A percentile compares a stretch with the other conserved stretches of the same genome.
These are phyloP conservation scores for Trichogramma pretiosum DNA, from an alignment of 1,140 invertebrate genomes.

Conservation along the genomic window DNA sequence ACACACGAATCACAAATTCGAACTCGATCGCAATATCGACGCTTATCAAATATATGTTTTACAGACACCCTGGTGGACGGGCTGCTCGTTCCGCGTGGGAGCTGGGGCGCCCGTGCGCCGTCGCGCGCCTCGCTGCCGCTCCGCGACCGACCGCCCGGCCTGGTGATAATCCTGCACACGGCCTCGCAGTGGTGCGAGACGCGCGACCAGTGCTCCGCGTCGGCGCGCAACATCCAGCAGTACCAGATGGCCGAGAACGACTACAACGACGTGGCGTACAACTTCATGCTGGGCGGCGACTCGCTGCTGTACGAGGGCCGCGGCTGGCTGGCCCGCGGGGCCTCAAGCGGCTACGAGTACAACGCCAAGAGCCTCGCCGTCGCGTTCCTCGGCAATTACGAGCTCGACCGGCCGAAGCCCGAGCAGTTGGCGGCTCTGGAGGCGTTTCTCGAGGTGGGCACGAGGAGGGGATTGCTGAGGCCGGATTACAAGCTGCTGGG, in stretches of 20 bases:
- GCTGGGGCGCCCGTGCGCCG: not conserved
- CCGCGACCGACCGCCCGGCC: not conserved
- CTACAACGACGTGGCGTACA: constrained; percentile 63
- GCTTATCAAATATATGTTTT: too few species aligned
- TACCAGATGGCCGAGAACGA: constrained; percentile 56
- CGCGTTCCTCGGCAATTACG: constrained; percentile 49
- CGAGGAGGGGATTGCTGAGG: constrained; percentile 50
- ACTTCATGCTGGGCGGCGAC: constrained; percentile 70
- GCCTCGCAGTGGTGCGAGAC: constrained; percentile 47
- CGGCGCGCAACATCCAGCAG: constrained; percentile 55
- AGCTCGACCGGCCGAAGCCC: not conserved
- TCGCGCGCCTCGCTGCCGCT: constrained; percentile 6
- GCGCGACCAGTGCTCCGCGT: constrained; percentile 40
- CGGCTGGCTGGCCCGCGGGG: constrained; percentile 63
- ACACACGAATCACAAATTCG: too few species aligned
- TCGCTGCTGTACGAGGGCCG: constrained; percentile 66
- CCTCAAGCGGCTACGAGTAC: constrained; percentile 60
- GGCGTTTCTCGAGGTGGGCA: constrained; percentile 54
- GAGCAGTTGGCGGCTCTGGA: constrained; percentile 51
- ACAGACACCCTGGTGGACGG: too few species aligned
- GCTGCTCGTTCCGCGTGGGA: too few species aligned
- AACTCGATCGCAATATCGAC: too few species aligned
- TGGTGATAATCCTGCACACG: constrained; percentile 63
- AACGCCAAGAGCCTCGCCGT: constrained; percentile 67
- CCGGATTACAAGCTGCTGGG: constrained; percentile 57